Percentiles rank a stretch among this genome's conserved stretches.
These are phyloP conservation scores for Gadopsis bispinosus DNA, from an alignment of 2,797 vertebrate genomes.

Conservation along the genomic window DNA sequence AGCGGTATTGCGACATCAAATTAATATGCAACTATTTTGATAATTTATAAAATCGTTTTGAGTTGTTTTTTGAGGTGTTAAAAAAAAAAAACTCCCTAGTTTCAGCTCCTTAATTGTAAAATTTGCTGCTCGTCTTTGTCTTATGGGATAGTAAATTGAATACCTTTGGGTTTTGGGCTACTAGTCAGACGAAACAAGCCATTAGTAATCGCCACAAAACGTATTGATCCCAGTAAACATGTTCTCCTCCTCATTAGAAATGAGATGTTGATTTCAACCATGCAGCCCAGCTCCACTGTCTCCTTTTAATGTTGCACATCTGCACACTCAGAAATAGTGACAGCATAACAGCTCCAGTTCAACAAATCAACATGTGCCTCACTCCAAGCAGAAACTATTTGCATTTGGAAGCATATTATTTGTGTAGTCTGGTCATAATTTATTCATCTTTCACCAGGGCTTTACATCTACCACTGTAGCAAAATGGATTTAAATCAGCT, in stretches of 20 bases:
- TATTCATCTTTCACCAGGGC: not conserved
- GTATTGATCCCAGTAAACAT: not conserved
- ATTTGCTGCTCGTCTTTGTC: not conserved
- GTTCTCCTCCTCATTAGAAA: not conserved
- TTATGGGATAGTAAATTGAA: not conserved
- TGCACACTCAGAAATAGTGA: not conserved
- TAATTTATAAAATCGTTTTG: not conserved
- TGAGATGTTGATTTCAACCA: not conserved
- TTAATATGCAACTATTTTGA: not conserved
- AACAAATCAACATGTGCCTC: conserved; percentile 6
- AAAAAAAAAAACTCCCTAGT: not conserved
- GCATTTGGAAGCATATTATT: conserved; percentile 3
- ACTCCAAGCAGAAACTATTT: not conserved
- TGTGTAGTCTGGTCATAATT: not conserved
- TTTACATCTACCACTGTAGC: not conserved
- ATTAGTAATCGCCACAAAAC: not conserved
- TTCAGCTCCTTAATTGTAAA: not conserved
- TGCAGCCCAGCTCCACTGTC: not conserved
- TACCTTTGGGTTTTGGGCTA: not conserved
- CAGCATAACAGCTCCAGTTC: not conserved
- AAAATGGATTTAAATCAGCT: not conserved
- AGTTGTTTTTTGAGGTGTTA: not conserved
- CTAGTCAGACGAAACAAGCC: not conserved
- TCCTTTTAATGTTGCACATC: not conserved
- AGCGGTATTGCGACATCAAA: not conserved